A percentile compares a stretch with the other conserved stretches of the same genome.
These are phyloP conservation scores for Lanius ludovicianus DNA, from an alignment of 2,113 vertebrate species.

Conservation along the genomic window DNA sequence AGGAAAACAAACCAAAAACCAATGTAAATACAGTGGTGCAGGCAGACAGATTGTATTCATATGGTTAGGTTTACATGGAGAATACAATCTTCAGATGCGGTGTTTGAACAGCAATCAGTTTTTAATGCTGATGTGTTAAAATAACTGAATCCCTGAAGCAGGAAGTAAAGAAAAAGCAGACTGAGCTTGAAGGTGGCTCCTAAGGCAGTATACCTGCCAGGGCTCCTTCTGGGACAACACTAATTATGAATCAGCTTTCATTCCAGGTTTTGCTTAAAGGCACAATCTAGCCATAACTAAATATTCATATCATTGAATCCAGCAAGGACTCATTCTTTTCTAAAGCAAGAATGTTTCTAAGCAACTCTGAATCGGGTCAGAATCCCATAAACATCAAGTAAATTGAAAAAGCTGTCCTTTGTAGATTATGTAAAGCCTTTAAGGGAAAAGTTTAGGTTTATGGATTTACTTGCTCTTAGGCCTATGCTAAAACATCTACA, in stretches of 20 bases:
- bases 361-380: not conserved
- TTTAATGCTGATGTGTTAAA: not conserved
- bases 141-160: not conserved
- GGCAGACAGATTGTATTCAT: not conserved
- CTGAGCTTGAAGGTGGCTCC: not conserved
- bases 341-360: not conserved
- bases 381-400: not conserved
- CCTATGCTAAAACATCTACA: not conserved
- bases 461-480: not conserved
- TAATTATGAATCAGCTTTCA: constrained; percentile 5
- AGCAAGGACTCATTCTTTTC: not conserved
- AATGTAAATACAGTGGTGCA: not conserved
- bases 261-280: not conserved
- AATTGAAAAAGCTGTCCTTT: not conserved
- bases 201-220: not conserved
- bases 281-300: not conserved
- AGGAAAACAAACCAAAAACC: not conserved
- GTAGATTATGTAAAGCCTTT: not conserved
- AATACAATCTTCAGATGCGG: not conserved
- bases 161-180: not conserved
- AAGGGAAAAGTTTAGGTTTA: not conserved
- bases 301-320: not conserved
- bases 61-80: not conserved
- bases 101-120: not conserved
- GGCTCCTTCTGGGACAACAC: not conserved